These are phyloP conservation scores for Cataglyphis altisquamis DNA, from an alignment of 2,888 invertebrate species.

Conservation along the genomic window DNA sequence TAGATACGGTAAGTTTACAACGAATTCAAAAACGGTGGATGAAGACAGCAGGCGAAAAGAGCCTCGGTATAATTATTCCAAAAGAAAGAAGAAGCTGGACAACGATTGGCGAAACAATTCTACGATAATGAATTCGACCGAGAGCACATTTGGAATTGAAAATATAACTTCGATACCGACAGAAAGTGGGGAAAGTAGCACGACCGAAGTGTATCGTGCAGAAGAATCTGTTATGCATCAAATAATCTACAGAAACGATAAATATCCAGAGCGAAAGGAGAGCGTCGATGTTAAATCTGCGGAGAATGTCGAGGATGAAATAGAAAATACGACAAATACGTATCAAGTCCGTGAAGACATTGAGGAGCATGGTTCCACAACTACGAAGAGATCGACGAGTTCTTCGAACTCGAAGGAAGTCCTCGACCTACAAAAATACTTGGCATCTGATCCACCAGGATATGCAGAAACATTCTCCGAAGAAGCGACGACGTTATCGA, in stretches of 20 bases:
- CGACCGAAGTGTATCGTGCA: slow-evolving; percentile 11
- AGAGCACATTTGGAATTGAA: not conserved
- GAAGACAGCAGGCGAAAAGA: slow-evolving; percentile 78
- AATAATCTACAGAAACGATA: not conserved
- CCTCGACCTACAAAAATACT: slow-evolving; percentile 76
- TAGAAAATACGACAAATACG: slow-evolving; percentile 13
- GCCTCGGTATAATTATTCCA: slow-evolving; percentile 77
- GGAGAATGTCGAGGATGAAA: not conserved
- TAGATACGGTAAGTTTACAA: slow-evolving; percentile 69
- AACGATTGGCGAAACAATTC: slow-evolving; percentile 23
- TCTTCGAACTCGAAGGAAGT: slow-evolving; percentile 76
- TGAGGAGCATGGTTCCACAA: slow-evolving; percentile 54
- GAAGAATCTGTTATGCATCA: slow-evolving; percentile 20
- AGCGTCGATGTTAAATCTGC: not conserved
- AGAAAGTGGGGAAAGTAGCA: slow-evolving; percentile 2
- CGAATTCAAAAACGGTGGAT: slow-evolving; percentile 55
- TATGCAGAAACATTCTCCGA: slow-evolving; percentile 66
- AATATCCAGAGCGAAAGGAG: not conserved
- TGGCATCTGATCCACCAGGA: slow-evolving; percentile 73
- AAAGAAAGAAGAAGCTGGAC: slow-evolving; percentile 50
- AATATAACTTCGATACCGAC: slow-evolving; percentile 7
- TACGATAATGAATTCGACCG: slow-evolving; percentile 12
- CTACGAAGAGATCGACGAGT: not conserved
- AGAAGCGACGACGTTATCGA: slow-evolving; percentile 36
- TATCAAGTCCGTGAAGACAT: slow-evolving; percentile 73